A percentile compares a stretch with the other conserved stretches of the same genome.
Conservation (phyloP, 2,113 vertebrate genomes). For the Python bivittatus region DNA sequence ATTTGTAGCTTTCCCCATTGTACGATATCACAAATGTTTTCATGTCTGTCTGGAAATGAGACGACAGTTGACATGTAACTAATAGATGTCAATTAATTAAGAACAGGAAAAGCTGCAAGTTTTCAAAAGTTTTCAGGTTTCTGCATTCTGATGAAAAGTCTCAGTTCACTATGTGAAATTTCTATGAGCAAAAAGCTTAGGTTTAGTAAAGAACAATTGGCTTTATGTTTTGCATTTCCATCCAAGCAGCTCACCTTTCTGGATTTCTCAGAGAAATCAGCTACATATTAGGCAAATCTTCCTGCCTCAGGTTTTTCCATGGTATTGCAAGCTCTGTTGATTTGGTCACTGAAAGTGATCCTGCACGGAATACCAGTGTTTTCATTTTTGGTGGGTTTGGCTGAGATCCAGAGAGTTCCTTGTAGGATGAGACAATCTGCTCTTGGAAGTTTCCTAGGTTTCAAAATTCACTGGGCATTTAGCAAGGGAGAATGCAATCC, state of each 20-base stretch:
- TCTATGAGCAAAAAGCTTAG: too few relatives aligned
- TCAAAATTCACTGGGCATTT: too few relatives aligned
- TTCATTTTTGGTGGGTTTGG: too few relatives aligned
- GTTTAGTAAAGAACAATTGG: too few relatives aligned
- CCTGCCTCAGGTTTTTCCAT: background rate
- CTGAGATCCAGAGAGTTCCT: too few relatives aligned
- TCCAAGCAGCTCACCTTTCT: background rate
- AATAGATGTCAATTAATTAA: background rate
- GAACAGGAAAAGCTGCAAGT: background rate
- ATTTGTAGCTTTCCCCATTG: background rate
- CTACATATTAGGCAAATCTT: background rate
- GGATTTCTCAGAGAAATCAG: background rate
- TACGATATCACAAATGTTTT: background rate
- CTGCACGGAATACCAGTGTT: too few relatives aligned
- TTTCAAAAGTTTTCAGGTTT: fast-evolving
- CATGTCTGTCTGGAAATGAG: background rate
- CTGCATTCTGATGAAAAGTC: too few relatives aligned
- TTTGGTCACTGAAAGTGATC: background rate
- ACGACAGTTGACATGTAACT: background rate
- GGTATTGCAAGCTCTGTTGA: background rate
- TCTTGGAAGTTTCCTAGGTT: too few relatives aligned
- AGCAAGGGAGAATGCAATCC: too few relatives aligned
- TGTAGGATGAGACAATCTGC: too few relatives aligned
- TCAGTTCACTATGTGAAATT: too few relatives aligned
- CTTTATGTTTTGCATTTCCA: background rate